Evolutionary conservation across 2,888 invertebrate genomes (phyloP), one percentile per base, ranked within the genome.

Genomic region (Epirrhoe alternata): DNA sequence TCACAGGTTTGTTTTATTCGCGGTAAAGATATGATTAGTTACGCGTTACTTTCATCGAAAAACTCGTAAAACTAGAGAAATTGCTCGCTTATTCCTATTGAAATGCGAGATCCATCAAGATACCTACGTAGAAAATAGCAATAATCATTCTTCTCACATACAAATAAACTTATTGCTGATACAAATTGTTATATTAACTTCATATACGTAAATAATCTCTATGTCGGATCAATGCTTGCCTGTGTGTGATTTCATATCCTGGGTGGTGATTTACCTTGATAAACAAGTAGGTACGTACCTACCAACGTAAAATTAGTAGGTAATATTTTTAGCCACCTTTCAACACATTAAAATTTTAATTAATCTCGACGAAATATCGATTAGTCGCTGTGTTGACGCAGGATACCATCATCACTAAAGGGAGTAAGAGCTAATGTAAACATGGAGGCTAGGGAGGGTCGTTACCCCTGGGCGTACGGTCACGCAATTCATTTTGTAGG

Each of bases 401-500:
- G 67, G 74, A 72, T 69, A 71, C 71, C 66, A 35, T 61, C 66
- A 12, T 12, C 38, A 42, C 64, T 62, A 74, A 72, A 63, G 70
- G 42, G 63, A 73, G 56, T 57, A 66, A 24, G 64, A 65, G 45
- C 53, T 42, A 54, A 49, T 51, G 53, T 51, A 62, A 60, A 54
- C 14, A 53, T 60, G 64, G 74, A 74, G 64, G 74, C 24, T 64
- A 60, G 31, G 60, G 42, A 56, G 78, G 81, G 81, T 80, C 76
- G 80, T 73, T 75, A 76, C 78, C 81, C 80, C 64, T 64, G 71
- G 73, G 74, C 49, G 66, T 68, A 30, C 50, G 62, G 78, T 76
- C 83, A 83, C 82, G 83, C 83, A 60, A 83, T 71, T 35, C 47
- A 17, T 61, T 52, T 64, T 17, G 53, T 64, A 69, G 67, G 58